phyloP scores from a whole-genome alignment of 2,113 vertebrate genomes.

The Coturnix japonica region DNA sequence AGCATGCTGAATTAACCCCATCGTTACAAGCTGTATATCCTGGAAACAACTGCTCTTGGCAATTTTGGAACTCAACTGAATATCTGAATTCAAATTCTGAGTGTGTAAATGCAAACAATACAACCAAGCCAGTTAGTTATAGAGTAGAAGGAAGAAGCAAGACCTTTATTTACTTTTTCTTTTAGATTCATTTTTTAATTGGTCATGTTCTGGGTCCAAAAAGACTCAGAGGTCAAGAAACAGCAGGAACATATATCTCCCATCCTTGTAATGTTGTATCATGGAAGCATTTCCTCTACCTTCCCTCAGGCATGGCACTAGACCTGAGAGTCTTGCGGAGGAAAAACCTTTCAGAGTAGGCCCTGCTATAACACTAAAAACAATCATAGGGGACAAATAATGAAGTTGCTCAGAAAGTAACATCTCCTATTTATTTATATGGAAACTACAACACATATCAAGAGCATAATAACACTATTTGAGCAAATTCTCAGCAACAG shows the following conservation, averaged over 20 bases:
- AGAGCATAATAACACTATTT: too few species aligned
- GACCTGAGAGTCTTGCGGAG: not conserved
- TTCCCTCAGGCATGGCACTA: not conserved
- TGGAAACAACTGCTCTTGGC: not conserved
- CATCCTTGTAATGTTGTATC: not conserved
- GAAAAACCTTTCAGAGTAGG: not conserved
- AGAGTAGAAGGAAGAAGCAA: not conserved
- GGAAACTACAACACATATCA: too few species aligned
- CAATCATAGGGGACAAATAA: not conserved
- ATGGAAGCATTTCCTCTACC: not conserved
- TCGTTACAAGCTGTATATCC: not conserved
- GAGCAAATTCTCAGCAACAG: too few species aligned
- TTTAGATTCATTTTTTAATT: not conserved
- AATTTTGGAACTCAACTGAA: rapidly evolving
- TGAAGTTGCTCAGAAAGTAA: too few species aligned
- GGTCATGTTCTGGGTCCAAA: not conserved
- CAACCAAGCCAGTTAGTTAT: not conserved
- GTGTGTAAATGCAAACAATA: not conserved
- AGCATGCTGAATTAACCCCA: not conserved
- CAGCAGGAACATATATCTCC: not conserved
- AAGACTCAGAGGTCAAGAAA: not conserved
- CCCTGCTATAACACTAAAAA: not conserved
- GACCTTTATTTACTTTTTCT: rapidly evolving
- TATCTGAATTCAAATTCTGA: not conserved
- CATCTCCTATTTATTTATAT: too few species aligned